Conservation (phyloP, 53 echinoderm and acorn worm species). For the Henricia sp. region DNA sequence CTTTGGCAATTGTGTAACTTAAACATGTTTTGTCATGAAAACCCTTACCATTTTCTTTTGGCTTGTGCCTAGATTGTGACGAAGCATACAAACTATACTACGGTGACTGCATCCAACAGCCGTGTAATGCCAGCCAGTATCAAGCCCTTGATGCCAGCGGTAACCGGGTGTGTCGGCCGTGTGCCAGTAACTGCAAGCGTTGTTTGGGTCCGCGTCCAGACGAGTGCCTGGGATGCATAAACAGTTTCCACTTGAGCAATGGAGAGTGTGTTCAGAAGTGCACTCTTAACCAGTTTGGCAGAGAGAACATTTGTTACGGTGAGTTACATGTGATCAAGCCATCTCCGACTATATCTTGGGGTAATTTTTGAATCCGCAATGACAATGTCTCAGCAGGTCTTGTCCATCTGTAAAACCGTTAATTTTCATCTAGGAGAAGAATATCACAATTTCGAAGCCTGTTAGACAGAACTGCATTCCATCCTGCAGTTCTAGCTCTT, state of each 20-base stretch:
- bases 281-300: conserved; percentile 12
- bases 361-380: no score
- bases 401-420: no score
- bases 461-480: no score
- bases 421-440: no score
- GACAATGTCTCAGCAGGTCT: no score
- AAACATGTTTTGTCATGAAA: no score
- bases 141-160: conserved; percentile 17
- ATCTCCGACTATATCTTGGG: no score
- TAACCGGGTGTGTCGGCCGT: conserved; percentile 38
- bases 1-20: no score
- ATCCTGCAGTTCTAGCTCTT: no score
- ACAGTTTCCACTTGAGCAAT: conserved; percentile 12
- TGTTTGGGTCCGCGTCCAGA: conserved; percentile 67
- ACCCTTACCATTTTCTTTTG: no score
- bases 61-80: conserved; percentile 70
- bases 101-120: conserved; percentile 72
- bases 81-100: conserved; percentile 59
- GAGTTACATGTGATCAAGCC: background rate
- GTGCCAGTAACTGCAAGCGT: conserved; percentile 37
- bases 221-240: conserved; percentile 68
- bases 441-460: no score
- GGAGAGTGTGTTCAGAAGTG: conserved; percentile 61
- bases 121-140: conserved; percentile 38
- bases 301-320: conserved; percentile 20